These are phyloP conservation scores for Hirtodrosophila trivittata DNA, from an alignment of 2,888 invertebrate genomes.

Conservation along the genomic window DNA sequence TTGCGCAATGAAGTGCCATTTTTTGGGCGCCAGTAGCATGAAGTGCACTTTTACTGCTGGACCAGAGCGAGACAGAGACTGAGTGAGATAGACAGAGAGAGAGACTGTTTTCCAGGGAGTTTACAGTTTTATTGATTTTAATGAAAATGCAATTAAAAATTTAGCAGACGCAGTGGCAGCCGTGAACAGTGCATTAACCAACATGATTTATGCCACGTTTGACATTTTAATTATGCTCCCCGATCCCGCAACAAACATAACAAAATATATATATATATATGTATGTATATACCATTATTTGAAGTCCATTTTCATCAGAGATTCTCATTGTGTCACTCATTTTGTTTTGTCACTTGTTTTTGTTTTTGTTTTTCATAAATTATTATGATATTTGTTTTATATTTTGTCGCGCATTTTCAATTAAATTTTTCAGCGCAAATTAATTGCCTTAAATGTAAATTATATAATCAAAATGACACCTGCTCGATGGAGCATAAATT, in stretches of 20 bases:
- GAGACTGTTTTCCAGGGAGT: slow-evolving; percentile 7
- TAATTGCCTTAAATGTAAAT: slow-evolving; percentile 62
- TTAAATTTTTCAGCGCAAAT: slow-evolving; percentile 53
- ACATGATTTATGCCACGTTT: slow-evolving; percentile 59
- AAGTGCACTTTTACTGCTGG: slow-evolving; percentile 35
- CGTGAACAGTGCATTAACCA: slow-evolving; percentile 62
- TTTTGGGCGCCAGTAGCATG: slow-evolving; percentile 42
- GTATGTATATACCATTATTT: slow-evolving; percentile 10
- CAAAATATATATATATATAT: slow-evolving; percentile 25
- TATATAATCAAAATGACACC: slow-evolving; percentile 38
- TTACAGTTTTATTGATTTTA: slow-evolving; percentile 65
- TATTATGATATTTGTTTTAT: slow-evolving; percentile 17
- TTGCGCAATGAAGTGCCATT: slow-evolving; percentile 73
- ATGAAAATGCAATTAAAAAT: slow-evolving; percentile 75
- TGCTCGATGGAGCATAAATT: slow-evolving; percentile 15
- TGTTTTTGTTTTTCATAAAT: slow-evolving; percentile 32
- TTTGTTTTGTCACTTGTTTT: background rate
- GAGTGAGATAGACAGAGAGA: background rate
- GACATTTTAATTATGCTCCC: slow-evolving; percentile 73
- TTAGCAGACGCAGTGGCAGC: slow-evolving; percentile 40
- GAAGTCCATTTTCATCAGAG: slow-evolving; percentile 21
- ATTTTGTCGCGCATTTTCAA: slow-evolving; percentile 3
- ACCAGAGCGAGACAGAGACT: background rate
- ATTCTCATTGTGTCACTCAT: background rate
- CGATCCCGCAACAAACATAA: slow-evolving; percentile 34